A percentile compares a stretch with the other conserved stretches of the same genome.
phyloP scores from a whole-genome alignment of 2,797 vertebrate species.

The Hippopotamyrus pictus region DNA sequence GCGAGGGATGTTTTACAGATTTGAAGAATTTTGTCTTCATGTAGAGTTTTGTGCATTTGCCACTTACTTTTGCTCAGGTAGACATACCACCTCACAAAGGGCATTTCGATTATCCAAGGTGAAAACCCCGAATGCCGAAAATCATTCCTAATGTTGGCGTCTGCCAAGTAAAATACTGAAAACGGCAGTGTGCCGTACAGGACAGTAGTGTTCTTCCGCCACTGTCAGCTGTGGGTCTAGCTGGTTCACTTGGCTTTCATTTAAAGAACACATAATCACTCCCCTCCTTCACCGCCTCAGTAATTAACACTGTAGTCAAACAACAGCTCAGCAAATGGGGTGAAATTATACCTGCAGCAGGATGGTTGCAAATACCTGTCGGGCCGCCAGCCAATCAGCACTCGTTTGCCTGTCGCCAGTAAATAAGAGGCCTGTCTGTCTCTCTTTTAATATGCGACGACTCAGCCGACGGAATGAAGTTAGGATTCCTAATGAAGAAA shows the following conservation, averaged over 20 bases:
- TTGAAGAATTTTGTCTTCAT: background rate
- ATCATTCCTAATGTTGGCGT: background rate
- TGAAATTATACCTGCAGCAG: constrained; percentile 69
- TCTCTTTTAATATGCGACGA: constrained; percentile 66
- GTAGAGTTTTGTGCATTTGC: background rate
- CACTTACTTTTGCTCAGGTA: background rate
- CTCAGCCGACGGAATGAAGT: constrained; percentile 28
- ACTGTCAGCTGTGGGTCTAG: background rate
- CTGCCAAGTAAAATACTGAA: background rate
- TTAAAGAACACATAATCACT: constrained; percentile 59
- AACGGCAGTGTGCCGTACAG: background rate
- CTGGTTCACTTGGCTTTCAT: constrained; percentile 29
- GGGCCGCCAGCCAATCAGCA: constrained; percentile 64
- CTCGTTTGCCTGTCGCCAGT: constrained; percentile 65
- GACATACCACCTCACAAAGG: background rate
- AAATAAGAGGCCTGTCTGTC: constrained; percentile 68
- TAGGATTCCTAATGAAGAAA: constrained; percentile 8
- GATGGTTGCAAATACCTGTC: constrained; percentile 70
- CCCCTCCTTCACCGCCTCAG: constrained; percentile 40
- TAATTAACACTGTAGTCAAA: constrained; percentile 71
- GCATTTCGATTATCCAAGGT: background rate
- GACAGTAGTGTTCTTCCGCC: background rate
- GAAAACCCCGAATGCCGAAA: background rate
- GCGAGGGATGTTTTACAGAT: background rate
- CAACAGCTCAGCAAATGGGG: constrained; percentile 65